Base-by-base conservation (phyloP, 2,888 invertebrate genomes). In the Stratiomys singularior region DNA sequence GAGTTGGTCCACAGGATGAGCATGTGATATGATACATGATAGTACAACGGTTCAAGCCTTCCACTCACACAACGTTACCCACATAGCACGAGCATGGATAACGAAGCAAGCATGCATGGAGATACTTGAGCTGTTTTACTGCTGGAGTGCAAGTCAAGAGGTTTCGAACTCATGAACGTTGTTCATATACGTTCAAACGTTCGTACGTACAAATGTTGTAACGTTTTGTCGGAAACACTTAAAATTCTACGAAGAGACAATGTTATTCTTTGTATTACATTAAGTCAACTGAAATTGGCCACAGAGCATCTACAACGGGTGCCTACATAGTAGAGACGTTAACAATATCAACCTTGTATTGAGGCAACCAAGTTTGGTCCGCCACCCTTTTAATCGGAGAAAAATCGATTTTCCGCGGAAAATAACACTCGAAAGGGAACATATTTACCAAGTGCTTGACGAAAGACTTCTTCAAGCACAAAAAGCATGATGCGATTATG, bases 181-280 rank as follows among this genome's bases (percentile, higher is more conserved):
- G 37, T 37, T 37, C 37, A 37, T 37, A 37, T 37, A 37, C 37
- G 37, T 37, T 9, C 5, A 37, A 37, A 37, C 37, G 52, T 5
- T 52, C 66, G 37, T 37, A 30, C 69, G 67, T 69, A 69, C 47
- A 18, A 21, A 69, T 69, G 69, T 69, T 69, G 69, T 69, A 69
- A 25, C 69, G 69, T 69, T 69, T 69, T 69, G 69, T 69, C 69
- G 69, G 47, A 69, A 69, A 69, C 69, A 69, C 69, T 69, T 69
- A 69, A 69, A 69, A 69, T 69, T 69, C 69, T 69, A 69, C 47
- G 47, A 69, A 47, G 69, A 69, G 47, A 69, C 69, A 69, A 69
- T 69, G 69, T 69, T 69, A 69, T 69, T 69, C 69, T 69, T 69
- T 69, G 69, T 69, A 69, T 69, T 69, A 69, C 69, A 69, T 69